Evolutionary conservation across 2,113 vertebrate genomes (phyloP), one percentile per base, ranked within the genome.

Genomic region (Phyllostomus discolor): DNA sequence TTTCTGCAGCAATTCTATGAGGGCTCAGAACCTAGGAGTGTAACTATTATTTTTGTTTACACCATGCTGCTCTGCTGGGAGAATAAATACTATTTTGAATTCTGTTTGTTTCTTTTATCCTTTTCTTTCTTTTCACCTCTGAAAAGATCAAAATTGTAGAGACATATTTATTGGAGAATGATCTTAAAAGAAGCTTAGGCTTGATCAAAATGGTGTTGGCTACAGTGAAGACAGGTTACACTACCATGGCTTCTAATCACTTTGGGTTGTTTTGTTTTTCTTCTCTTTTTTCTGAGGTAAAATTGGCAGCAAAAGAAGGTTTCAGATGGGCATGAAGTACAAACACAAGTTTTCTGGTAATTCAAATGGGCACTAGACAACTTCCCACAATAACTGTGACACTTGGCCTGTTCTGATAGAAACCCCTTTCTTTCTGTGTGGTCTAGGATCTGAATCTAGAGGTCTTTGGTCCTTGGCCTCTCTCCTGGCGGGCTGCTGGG

Each of bases 1-100:
- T 98, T 98, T 97, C 94, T 98, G 57, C 96, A 90, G 91, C 88
- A 96, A 76, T 81, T 22, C 97, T 90, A 70, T 91, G 90, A 97
- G 97, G 92, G 89, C 95, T 98, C 96, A 95, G 96, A 98, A 97
- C 97, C 94, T 95, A 92, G 89, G 72, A 97, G 88, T 81, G 10
- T 91, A 97, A 96, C 97, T 98, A 97, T 98, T 98, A 98, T 98
- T 98, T 98, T 97, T 98, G 97, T 98, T 98, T 98, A 95, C 78
- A 97, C 81, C 95, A 80, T 88, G 98, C 81, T 92, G 91, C 84
- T 94, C 83, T 96, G 46, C 97, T 85, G 79, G 91, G 67, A 97
- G 95, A 97, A 96, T 97, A 96, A 97, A 95, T 95, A 73, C 83
- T 64, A 93, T 94, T 94, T 86, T 43, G 83, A 41, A 35, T 81